Evolutionary conservation across 2,888 invertebrate species (phyloP).

Genomic region (Melanargia galathea): DNA sequence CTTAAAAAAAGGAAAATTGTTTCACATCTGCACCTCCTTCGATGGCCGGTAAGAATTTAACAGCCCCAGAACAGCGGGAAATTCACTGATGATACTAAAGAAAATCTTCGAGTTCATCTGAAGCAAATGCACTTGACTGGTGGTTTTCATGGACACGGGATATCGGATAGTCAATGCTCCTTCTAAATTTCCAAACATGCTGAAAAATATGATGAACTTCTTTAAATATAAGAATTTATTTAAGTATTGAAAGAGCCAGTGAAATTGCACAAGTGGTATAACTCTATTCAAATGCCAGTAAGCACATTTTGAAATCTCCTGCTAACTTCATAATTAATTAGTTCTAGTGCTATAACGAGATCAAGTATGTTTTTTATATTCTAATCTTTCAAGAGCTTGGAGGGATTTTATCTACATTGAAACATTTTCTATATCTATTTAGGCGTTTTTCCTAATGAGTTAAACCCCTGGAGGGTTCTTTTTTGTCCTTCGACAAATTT

Average conservation of each 20-base stretch:
- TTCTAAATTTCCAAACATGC: constrained; percentile 67
- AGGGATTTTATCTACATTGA: too few species aligned
- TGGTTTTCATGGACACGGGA: constrained; percentile 50
- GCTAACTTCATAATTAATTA: too few species aligned
- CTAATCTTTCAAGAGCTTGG: too few species aligned
- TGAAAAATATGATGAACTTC: constrained; percentile 36
- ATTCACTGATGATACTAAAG: constrained; percentile 60
- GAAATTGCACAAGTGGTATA: too few species aligned
- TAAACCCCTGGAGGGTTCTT: neutral
- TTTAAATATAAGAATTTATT: too few species aligned
- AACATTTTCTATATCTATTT: neutral
- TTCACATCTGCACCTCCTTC: constrained; percentile 42
- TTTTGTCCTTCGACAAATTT: constrained; percentile 4
- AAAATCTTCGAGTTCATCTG: constrained; percentile 59
- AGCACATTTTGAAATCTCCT: too few species aligned
- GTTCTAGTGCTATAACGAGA: too few species aligned
- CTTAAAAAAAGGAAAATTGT: neutral
- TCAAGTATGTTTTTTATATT: too few species aligned
- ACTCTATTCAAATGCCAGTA: too few species aligned
- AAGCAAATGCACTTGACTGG: constrained; percentile 57
- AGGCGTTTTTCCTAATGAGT: neutral
- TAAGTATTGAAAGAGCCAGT: too few species aligned
- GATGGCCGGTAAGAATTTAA: constrained; percentile 47
- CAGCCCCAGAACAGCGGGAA: constrained; percentile 51
- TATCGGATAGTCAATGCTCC: constrained; percentile 47